These are phyloP conservation scores for Latrodectus elegans DNA, from an alignment of 2,888 invertebrate genomes.

Conservation along the genomic window DNA sequence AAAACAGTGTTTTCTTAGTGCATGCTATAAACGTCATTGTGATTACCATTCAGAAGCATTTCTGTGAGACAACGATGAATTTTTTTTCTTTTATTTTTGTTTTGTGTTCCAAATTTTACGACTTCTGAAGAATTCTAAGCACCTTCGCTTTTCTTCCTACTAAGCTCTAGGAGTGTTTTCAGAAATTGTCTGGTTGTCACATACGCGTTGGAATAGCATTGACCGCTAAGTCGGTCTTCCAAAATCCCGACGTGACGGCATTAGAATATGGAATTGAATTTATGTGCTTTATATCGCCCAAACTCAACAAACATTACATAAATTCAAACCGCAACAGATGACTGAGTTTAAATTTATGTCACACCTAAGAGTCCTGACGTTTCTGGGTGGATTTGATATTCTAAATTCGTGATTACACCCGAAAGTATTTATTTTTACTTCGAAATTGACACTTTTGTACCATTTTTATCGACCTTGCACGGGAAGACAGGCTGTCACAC, in stretches of 20 bases:
- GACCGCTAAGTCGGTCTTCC: conserved; percentile 51
- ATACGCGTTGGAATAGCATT: conserved; percentile 16
- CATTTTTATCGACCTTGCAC: too few relatives aligned
- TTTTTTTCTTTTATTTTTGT: not conserved
- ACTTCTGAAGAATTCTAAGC: not conserved
- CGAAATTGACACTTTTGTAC: too few relatives aligned
- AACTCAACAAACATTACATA: too few relatives aligned
- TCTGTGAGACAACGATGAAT: not conserved
- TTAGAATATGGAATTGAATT: not conserved
- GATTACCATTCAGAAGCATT: conserved; percentile 7
- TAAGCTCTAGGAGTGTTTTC: too few relatives aligned
- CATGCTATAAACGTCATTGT: conserved; percentile 10
- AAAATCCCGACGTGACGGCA: conserved; percentile 23
- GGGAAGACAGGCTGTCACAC: too few relatives aligned
- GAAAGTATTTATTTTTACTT: too few relatives aligned
- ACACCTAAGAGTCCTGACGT: too few relatives aligned
- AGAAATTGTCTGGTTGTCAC: conserved; percentile 1
- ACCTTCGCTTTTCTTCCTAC: not conserved
- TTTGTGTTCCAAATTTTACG: not conserved
- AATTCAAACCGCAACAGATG: too few relatives aligned
- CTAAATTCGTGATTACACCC: too few relatives aligned
- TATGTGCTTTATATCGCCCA: not conserved
- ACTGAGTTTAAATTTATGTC: too few relatives aligned
- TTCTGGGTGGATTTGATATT: too few relatives aligned
- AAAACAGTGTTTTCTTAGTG: conserved; percentile 1